Conservation (phyloP, 2,888 invertebrate species). For the Rhagonycha fulva region DNA sequence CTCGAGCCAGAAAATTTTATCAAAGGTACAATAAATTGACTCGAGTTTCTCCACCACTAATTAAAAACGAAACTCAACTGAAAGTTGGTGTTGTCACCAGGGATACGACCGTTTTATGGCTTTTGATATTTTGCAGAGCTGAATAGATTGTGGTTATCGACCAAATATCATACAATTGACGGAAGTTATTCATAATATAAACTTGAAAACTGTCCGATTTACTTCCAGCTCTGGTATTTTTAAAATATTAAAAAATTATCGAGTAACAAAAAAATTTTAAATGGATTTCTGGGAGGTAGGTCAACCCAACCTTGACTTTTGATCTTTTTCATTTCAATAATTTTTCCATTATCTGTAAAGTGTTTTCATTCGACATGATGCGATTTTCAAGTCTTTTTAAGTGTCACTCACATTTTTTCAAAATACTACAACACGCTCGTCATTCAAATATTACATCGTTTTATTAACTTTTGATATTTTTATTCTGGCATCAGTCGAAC, state of each 20-base stretch:
- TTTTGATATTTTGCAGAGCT: not conserved
- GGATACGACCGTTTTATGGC: not conserved
- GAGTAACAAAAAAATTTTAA: not conserved
- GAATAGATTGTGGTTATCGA: not conserved
- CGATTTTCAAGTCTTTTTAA: not conserved
- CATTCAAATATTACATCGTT: not conserved
- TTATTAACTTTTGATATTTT: not conserved
- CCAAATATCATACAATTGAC: not conserved
- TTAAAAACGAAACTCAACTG: not conserved
- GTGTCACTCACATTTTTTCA: not conserved
- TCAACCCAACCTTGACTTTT: not conserved
- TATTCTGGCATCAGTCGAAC: not conserved
- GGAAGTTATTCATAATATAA: not conserved
- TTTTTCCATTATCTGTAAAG: not conserved
- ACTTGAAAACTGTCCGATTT: not conserved
- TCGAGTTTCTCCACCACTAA: not conserved
- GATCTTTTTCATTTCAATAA: not conserved
- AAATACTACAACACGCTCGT: not conserved
- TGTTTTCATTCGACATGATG: not conserved
- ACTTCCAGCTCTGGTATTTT: not conserved
- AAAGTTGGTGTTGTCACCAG: not conserved
- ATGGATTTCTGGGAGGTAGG: not conserved
- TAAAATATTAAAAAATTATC: not conserved
- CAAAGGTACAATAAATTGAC: not conserved
- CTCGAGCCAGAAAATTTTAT: not conserved